These are phyloP conservation scores for Odiellus spinosus DNA, from an alignment of 2,888 invertebrate species.

Conservation along the genomic window DNA sequence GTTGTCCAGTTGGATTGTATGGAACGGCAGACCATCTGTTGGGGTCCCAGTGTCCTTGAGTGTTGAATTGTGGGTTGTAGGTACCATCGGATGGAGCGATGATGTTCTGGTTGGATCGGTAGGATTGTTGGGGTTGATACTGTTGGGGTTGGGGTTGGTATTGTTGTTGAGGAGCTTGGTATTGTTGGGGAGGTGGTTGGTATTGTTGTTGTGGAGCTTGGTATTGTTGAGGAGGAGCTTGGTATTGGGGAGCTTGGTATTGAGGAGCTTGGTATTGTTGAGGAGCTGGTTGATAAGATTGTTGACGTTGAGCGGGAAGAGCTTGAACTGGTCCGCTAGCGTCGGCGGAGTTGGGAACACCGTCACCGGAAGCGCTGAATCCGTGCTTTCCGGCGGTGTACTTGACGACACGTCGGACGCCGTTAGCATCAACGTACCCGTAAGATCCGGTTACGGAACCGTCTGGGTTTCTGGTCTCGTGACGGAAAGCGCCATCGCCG, in stretches of 20 bases:
- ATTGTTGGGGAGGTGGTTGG: neutral
- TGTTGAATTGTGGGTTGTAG: too few species aligned
- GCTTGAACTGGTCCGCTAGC: slow-evolving; percentile 9
- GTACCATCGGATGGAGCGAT: too few species aligned
- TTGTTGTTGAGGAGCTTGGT: neutral
- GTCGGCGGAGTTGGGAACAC: slow-evolving; percentile 11
- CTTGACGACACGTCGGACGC: slow-evolving; percentile 15
- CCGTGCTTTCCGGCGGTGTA: slow-evolving; percentile 21
- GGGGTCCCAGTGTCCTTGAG: too few species aligned
- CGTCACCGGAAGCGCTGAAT: slow-evolving; percentile 17
- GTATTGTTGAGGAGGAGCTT: neutral
- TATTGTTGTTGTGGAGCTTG: too few species aligned
- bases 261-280: neutral
- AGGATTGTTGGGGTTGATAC: too few species aligned
- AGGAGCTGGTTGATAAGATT: slow-evolving; percentile 4
- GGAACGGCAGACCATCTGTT: too few species aligned
- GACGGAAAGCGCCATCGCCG: slow-evolving; percentile 14
- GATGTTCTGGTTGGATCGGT: too few species aligned
- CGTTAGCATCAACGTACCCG: slow-evolving; percentile 16
- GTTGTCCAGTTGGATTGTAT: too few species aligned
- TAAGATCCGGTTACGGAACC: slow-evolving; percentile 17
- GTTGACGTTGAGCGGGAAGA: slow-evolving; percentile 9
- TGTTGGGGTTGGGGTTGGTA: neutral
- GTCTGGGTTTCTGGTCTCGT: slow-evolving; percentile 17
- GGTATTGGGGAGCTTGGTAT: slow-evolving; percentile 3